These are phyloP conservation scores for Capromys pilorides DNA, from an alignment of 2,797 vertebrate species.

Conservation along the genomic window DNA sequence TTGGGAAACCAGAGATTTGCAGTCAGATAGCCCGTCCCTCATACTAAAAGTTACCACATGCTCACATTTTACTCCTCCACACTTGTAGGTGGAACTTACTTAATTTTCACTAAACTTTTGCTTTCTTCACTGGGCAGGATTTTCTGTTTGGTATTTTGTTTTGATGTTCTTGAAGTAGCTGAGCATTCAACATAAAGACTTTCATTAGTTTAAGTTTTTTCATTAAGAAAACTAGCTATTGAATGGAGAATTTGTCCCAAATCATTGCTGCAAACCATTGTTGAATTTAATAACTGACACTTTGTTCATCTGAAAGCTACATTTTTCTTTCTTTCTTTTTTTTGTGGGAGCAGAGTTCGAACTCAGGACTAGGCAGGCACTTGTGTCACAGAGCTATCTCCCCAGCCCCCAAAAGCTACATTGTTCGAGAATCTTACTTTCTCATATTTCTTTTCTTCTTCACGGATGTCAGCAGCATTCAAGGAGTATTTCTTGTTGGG, in stretches of 20 bases:
- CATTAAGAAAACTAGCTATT: neutral
- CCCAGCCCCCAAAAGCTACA: neutral
- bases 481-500: neutral
- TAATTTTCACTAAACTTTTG: neutral
- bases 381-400: too few relatives aligned
- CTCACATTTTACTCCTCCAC: neutral
- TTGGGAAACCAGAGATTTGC: neutral
- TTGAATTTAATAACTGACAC: neutral
- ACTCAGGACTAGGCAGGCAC: too few relatives aligned
- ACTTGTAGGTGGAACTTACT: neutral
- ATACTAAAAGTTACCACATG: neutral
- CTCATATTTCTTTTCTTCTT: neutral
- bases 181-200: neutral
- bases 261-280: neutral
- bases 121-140: neutral
- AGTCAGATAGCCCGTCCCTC: neutral
- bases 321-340: neutral
- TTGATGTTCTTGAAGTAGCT: slow-evolving; percentile 1
- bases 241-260: neutral
- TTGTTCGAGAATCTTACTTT: neutral
- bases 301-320: neutral
- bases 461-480: neutral
- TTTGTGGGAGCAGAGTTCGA: too few relatives aligned
- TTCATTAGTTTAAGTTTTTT: neutral
- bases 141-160: neutral